These are phyloP conservation scores for Rallus limicola DNA, from an alignment of 2,113 vertebrate species.

Conservation along the genomic window DNA sequence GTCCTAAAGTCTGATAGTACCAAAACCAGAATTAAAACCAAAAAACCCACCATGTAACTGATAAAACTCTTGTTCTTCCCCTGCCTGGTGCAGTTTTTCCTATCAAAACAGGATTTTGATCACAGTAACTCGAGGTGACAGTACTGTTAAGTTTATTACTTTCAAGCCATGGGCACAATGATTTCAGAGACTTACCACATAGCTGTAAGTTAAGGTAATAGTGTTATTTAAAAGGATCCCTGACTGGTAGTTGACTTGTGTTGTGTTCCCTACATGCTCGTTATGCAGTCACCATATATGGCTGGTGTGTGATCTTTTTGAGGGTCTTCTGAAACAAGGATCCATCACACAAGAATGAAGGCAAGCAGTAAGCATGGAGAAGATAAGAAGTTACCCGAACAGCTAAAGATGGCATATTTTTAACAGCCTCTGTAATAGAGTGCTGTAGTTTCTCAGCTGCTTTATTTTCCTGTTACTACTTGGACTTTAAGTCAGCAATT, in stretches of 20 bases:
- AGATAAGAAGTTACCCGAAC: neutral
- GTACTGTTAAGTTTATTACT: neutral
- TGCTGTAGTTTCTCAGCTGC: constrained; percentile 6
- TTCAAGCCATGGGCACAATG: neutral
- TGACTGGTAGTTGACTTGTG: neutral
- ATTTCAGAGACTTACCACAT: neutral
- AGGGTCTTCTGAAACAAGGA: neutral
- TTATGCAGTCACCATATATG: neutral
- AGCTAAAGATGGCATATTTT: neutral
- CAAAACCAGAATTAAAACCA: neutral
- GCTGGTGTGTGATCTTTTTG: neutral
- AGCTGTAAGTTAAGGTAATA: neutral
- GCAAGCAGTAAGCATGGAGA: neutral
- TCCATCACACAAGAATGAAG: neutral
- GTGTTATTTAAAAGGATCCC: neutral
- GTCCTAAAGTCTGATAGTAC: neutral
- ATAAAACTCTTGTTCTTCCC: neutral
- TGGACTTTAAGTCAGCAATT: constrained; percentile 38
- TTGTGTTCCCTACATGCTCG: neutral
- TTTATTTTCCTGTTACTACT: constrained; percentile 23
- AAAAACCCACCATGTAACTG: neutral
- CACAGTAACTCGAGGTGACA: neutral
- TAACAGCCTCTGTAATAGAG: neutral
- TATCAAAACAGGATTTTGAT: neutral
- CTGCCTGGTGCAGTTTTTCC: neutral